Evolutionary conservation across 2,797 vertebrate species (phyloP), one percentile per base, ranked within the genome.

Genomic region (Acanthornis magna): DNA sequence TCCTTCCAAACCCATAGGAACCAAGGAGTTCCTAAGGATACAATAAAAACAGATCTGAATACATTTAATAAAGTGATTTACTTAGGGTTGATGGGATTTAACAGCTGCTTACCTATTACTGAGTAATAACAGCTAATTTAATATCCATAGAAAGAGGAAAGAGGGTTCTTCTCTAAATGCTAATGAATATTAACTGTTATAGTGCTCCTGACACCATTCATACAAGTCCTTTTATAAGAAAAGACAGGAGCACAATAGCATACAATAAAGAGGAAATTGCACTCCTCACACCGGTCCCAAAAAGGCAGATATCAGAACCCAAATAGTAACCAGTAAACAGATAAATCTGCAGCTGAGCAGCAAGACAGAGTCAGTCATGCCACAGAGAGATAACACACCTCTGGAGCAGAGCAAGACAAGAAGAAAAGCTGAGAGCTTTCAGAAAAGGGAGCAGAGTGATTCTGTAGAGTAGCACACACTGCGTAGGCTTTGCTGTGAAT

Each of bases 321-420:
- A 94, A 95, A 78, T 71, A 95, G 90, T 80, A 89, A 80, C 91
- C 61, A 73, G 93, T 95, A 97, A 97, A 97, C 96, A 97, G 95
- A 96, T 97, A 97, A 97, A 95, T 96, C 94, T 92, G 42, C 92
- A 62, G 83, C 65, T 95, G 81, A 94, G 91, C 87, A 87, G 73
- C 63, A 48, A 92, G 94, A 86, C 62, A 93, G 85, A 95, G 72
- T 67, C 89, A 94, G 90, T 89, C 92, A 32, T 92, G 95, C 65
- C 71, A 43, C 89, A 11, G 63, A 91, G 91, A 96, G 93, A 95
- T 89, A 96, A 90, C 72, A 34, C 65, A 58, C 81, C 79, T 95
- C 92, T 73, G 97, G 96, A 96, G 93, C 61, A 58, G 13, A 23
- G 32, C 9, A 80, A 85, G 87, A 12, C 80, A 11, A 7, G 74